A percentile compares a stretch with the other conserved stretches of the same genome.
phyloP scores from a whole-genome alignment of 2,888 invertebrate genomes.

The Melanophora roralis region DNA sequence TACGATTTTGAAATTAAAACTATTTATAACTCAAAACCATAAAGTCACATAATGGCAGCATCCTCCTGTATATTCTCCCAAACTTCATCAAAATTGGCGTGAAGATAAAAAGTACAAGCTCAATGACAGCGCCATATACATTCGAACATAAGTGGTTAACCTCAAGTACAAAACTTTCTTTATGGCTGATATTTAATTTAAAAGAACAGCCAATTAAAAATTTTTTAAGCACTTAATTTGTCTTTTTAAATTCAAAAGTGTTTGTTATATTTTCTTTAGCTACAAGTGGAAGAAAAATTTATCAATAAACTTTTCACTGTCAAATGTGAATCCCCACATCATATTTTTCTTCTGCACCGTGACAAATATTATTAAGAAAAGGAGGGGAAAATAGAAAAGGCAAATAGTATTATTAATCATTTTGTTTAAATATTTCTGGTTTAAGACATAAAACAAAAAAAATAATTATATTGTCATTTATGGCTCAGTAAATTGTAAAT shows the following conservation, averaged over 20 bases:
- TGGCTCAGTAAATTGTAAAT: slow-evolving; percentile 2
- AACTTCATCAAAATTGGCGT: too few relatives aligned
- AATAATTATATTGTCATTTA: slow-evolving; percentile 39
- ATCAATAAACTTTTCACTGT: not conserved
- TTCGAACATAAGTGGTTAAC: too few relatives aligned
- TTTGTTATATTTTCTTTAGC: not conserved
- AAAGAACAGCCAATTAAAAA: not conserved
- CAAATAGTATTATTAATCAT: slow-evolving; percentile 25
- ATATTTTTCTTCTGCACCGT: not conserved
- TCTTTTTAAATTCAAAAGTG: not conserved
- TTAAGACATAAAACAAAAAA: not conserved
- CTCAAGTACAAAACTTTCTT: not conserved
- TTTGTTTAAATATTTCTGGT: slow-evolving; percentile 1
- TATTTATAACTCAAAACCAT: too few relatives aligned
- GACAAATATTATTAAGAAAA: not conserved
- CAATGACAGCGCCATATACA: too few relatives aligned
- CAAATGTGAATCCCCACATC: not conserved
- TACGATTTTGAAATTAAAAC: too few relatives aligned
- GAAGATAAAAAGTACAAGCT: too few relatives aligned
- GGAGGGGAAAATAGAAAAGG: too few relatives aligned
- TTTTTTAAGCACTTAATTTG: not conserved
- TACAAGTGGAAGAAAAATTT: not conserved
- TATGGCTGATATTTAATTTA: not conserved
- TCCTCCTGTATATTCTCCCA: too few relatives aligned
- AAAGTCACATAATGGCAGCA: too few relatives aligned